These are phyloP conservation scores for Brachymystax lenok DNA, from an alignment of 2,797 vertebrate genomes.

Conservation along the genomic window DNA sequence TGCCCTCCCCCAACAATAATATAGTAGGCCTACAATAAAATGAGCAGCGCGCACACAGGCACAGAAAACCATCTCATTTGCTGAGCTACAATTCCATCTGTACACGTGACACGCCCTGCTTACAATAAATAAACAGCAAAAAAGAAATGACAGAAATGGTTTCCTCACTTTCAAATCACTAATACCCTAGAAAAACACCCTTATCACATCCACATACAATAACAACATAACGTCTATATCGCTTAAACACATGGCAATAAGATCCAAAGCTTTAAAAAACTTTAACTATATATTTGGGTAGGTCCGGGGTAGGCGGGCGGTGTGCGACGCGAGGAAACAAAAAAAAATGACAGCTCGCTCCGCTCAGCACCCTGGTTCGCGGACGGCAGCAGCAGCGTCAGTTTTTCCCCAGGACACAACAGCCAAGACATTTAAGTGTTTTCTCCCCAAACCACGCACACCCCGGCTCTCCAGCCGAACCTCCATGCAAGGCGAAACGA, in stretches of 20 bases:
- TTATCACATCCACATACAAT: not conserved
- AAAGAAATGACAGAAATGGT: constrained; percentile 41
- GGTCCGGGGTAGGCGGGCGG: constrained; percentile 58
- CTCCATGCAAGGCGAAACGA: constrained; percentile 62
- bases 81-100: constrained; percentile 60
- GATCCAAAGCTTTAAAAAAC: constrained; percentile 33
- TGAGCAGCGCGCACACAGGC: constrained; percentile 61
- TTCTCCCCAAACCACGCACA: constrained; percentile 12
- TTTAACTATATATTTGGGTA: constrained; percentile 40
- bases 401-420: constrained; percentile 46
- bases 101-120: constrained; percentile 75
- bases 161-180: not conserved
- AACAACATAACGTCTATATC: not conserved
- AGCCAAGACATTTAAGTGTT: constrained; percentile 16
- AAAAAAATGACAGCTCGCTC: constrained; percentile 61
- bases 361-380: constrained; percentile 22
- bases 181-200: not conserved
- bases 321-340: constrained; percentile 42
- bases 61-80: constrained; percentile 66
- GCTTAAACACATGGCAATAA: constrained; percentile 3
- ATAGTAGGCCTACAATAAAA: constrained; percentile 41
- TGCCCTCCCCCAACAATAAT: constrained; percentile 56
- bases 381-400: constrained; percentile 31
- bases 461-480: constrained; percentile 23
- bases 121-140: constrained; percentile 80